Base-by-base conservation (phyloP, 64 coral and sea anemone species). In the Stylophora pistillata region DNA sequence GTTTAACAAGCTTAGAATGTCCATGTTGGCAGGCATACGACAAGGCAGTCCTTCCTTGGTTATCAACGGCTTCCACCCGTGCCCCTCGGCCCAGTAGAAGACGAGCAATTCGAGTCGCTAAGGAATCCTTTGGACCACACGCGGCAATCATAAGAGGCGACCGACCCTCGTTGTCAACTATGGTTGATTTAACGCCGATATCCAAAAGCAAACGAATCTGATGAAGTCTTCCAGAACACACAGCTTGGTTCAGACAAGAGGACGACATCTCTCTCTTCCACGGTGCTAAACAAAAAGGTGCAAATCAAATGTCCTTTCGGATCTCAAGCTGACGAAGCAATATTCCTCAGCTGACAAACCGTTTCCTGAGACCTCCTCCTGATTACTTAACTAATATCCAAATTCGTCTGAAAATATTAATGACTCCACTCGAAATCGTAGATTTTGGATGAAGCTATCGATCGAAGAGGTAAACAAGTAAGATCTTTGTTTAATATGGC, bases 141-240 rank as follows among this genome's bases (percentile, higher is more conserved):
- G 91, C 92, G 1, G 95, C 87, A 4, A 87, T n/a, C 87, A 96
- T 96, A 4, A 96, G 80, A 2, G 91, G 87, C 7, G 95, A 93
- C 27, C 85, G 92, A 10, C 89, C 90, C 33, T 93, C 74, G 17
- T 86, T 87, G 71, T 96, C 95, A 3, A 56, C 15, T 30, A 79
- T 79, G 13, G 86, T 81, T 6, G 91, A 91, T 23, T 90, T 87
- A 15, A 84, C 79, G 1, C 91, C 95, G 12, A 96, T 93, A 18
- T 96, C 95, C 15, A 96, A 53, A 9, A 96, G 72, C 18, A 96
- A 53, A 57, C 95, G 87, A 20, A 76, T 96, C 79, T 96, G 95
- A 20, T 93, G 95, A 29, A 96, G 15, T 26, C 95, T 59, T 60
- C 81, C 95, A 56, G 77, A 62, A 52, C 60, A 85, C 20, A 96